Evolutionary conservation across 1,140 invertebrate genomes (phyloP).

Genomic region (Diachasmimorpha longicaudata): DNA sequence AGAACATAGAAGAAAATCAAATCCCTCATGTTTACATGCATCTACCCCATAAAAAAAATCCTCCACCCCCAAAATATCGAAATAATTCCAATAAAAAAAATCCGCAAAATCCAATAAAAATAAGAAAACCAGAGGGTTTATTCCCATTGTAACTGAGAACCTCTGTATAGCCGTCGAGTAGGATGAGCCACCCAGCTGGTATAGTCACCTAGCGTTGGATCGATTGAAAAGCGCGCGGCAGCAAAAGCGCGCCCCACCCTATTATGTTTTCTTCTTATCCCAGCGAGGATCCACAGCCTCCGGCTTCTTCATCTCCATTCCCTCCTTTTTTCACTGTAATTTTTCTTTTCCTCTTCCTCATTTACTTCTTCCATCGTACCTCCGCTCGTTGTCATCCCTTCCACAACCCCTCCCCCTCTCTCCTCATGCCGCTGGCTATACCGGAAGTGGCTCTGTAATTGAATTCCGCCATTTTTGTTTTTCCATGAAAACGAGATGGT

Average conservation of each 20-base stretch:
- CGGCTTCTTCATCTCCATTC: slow-evolving; percentile 22
- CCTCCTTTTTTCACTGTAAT: slow-evolving; percentile 24
- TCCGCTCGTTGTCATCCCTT: neutral
- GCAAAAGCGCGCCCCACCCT: slow-evolving; percentile 52
- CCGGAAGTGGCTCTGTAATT: slow-evolving; percentile 40
- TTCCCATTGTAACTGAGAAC: slow-evolving; percentile 13
- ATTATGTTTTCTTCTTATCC: slow-evolving; percentile 52
- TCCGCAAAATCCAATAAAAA: no score
- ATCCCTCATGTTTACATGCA: no score
- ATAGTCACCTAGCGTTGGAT: slow-evolving; percentile 45
- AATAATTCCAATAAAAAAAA: no score
- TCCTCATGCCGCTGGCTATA: neutral
- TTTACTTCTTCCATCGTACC: neutral
- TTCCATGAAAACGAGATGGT: slow-evolving; percentile 17
- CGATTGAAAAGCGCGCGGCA: slow-evolving; percentile 61
- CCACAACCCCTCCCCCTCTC: neutral
- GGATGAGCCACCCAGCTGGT: slow-evolving; percentile 19
- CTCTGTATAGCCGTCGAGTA: slow-evolving; percentile 12
- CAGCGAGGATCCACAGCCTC: slow-evolving; percentile 38
- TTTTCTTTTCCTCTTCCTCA: slow-evolving; percentile 3
- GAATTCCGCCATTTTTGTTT: slow-evolving; percentile 45
- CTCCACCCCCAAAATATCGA: no score
- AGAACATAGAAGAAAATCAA: no score
- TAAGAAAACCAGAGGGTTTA: neutral
- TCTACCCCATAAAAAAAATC: no score